phyloP scores from a whole-genome alignment of 2,888 invertebrate species.

The Lordiphosa andalusiaca region DNA sequence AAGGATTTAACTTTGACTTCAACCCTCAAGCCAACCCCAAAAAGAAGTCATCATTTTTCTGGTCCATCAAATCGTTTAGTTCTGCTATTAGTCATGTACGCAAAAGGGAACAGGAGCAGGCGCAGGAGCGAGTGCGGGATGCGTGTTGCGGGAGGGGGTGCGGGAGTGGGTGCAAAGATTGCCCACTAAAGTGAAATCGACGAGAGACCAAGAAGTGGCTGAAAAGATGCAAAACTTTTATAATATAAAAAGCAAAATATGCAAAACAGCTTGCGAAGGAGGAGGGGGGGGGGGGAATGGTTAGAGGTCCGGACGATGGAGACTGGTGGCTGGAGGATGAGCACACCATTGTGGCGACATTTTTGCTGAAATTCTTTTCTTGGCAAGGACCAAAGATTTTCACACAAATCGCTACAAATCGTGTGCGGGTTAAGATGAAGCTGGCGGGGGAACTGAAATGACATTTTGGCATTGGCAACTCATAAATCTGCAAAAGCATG shows the following conservation, averaged over 20 bases:
- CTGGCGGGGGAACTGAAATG: slow-evolving; percentile 37
- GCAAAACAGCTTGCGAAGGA: slow-evolving; percentile 48
- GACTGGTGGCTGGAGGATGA: not conserved
- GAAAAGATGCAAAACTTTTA: slow-evolving; percentile 65
- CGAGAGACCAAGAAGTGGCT: slow-evolving; percentile 57
- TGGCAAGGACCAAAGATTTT: slow-evolving; percentile 46
- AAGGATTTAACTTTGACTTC: slow-evolving; percentile 55
- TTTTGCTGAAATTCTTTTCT: slow-evolving; percentile 59
- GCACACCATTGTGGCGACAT: slow-evolving; percentile 64
- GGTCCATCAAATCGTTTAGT: slow-evolving; percentile 80
- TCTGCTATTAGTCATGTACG: slow-evolving; percentile 77
- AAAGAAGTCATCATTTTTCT: slow-evolving; percentile 79
- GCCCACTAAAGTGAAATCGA: slow-evolving; percentile 62
- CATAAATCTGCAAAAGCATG: slow-evolving; percentile 48
- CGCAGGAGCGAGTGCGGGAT: not conserved
- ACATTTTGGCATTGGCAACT: slow-evolving; percentile 41
- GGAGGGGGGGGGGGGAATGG: no score
- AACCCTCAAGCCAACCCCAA: slow-evolving; percentile 35
- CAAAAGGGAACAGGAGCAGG: slow-evolving; percentile 18
- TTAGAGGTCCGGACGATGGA: not conserved
- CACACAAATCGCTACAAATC: slow-evolving; percentile 46
- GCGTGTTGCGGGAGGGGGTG: not conserved
- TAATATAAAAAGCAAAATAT: slow-evolving; percentile 71
- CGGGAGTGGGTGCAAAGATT: slow-evolving; percentile 23
- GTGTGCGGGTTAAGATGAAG: slow-evolving; percentile 44